phyloP scores from a whole-genome alignment of 2,797 vertebrate genomes.

The Amphiprion clarkii region DNA sequence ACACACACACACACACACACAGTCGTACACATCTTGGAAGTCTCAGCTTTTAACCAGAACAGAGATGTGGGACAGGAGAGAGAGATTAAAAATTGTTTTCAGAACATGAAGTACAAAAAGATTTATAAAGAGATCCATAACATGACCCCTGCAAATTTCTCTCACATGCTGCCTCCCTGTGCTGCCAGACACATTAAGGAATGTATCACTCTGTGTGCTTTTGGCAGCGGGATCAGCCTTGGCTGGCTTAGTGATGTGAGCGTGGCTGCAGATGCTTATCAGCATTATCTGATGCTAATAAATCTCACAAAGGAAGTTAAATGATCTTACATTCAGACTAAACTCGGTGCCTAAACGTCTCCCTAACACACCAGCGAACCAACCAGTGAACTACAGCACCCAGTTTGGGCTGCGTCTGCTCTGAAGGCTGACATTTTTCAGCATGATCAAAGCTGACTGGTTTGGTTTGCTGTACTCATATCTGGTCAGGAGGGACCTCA shows the following conservation, averaged over 20 bases:
- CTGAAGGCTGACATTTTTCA: slow-evolving; percentile 15
- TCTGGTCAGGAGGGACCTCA: slow-evolving; percentile 12
- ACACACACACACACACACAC: slow-evolving; percentile 3
- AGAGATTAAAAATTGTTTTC: slow-evolving; percentile 38
- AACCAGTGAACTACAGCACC: not conserved
- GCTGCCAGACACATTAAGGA: slow-evolving; percentile 74
- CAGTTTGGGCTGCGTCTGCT: not conserved
- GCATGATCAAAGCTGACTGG: slow-evolving; percentile 44
- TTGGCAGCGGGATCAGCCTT: slow-evolving; percentile 69
- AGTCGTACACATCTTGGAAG: slow-evolving; percentile 15
- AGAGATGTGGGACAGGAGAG: slow-evolving; percentile 10
- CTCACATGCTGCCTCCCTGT: slow-evolving; percentile 23
- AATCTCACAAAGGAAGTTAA: slow-evolving; percentile 73
- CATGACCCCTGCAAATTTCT: slow-evolving; percentile 32
- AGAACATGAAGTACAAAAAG: slow-evolving; percentile 49
- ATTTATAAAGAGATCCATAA: slow-evolving; percentile 51
- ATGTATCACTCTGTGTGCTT: slow-evolving; percentile 76
- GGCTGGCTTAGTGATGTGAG: slow-evolving; percentile 67
- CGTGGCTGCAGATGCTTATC: slow-evolving; percentile 80
- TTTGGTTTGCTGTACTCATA: slow-evolving; percentile 3
- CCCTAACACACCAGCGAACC: slow-evolving; percentile 1
- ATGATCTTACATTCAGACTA: slow-evolving; percentile 58
- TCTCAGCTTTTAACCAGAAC: slow-evolving; percentile 48
- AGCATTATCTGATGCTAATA: slow-evolving; percentile 80
- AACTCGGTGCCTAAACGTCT: slow-evolving; percentile 50